Evolutionary conservation across 2,888 invertebrate genomes (phyloP).

Genomic region (Acronicta alni): DNA sequence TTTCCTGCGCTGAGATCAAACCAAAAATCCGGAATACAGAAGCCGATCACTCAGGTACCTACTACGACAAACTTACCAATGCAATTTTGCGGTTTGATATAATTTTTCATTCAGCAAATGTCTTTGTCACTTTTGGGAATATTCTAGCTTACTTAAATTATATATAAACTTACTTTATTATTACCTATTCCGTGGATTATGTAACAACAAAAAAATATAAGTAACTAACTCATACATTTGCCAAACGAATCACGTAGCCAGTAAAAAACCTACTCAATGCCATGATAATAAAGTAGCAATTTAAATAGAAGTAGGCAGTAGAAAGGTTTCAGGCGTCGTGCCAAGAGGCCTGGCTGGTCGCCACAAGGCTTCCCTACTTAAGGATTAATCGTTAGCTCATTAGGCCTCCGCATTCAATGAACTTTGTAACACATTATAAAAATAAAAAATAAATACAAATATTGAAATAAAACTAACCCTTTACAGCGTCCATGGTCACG

Average conservation of each 20-base stretch:
- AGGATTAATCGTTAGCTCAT: slow-evolving; percentile 54
- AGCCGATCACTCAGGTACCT: no score
- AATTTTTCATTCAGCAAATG: no score
- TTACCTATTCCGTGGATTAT: no score
- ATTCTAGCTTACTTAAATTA: no score
- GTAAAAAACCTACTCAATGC: slow-evolving; percentile 14
- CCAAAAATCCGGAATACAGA: no score
- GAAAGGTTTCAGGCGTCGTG: slow-evolving; percentile 47
- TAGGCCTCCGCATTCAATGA: slow-evolving; percentile 43
- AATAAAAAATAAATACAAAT: background rate
- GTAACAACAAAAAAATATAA: background rate
- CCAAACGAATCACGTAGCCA: slow-evolving; percentile 19
- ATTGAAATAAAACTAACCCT: no score
- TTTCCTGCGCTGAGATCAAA: no score
- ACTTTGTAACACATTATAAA: slow-evolving; percentile 25
- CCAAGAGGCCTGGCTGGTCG: slow-evolving; percentile 36
- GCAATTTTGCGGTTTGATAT: no score
- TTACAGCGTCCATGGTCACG: no score
- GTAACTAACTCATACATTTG: background rate
- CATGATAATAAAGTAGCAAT: slow-evolving; percentile 21
- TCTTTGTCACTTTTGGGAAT: no score
- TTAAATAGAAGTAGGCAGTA: slow-evolving; percentile 18
- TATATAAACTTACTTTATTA: no score
- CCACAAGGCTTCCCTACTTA: slow-evolving; percentile 52
- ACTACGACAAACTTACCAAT: no score